Conservation (phyloP, 2,888 invertebrate genomes). For the Cryptus viduatorius region DNA sequence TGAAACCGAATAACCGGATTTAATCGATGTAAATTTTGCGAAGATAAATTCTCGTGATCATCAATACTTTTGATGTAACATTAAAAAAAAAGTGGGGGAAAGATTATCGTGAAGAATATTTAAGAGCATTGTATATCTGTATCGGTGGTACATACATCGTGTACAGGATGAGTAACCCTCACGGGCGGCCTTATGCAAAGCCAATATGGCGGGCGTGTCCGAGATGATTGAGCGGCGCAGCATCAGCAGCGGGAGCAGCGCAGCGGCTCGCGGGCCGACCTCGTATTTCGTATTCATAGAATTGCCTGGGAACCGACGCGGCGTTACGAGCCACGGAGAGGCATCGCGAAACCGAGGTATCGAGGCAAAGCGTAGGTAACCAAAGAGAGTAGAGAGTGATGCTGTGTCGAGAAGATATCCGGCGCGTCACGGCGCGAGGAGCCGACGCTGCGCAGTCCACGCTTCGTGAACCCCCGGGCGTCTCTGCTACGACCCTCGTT, state of each 20-base stretch:
- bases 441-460: constrained; percentile 7
- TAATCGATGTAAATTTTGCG: no score
- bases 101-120: background rate
- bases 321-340: constrained; percentile 48
- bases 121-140: background rate
- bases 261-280: constrained; percentile 74
- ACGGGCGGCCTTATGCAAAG: constrained; percentile 76
- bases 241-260: constrained; percentile 57
- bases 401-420: constrained; percentile 37
- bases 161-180: constrained; percentile 42
- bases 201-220: constrained; percentile 82
- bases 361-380: constrained; percentile 38
- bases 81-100: background rate
- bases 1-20: no score
- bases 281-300: constrained; percentile 83
- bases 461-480: constrained; percentile 18
- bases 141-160: background rate
- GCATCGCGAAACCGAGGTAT: constrained; percentile 33
- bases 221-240: constrained; percentile 80
- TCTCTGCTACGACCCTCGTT: constrained; percentile 11
- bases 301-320: constrained; percentile 77
- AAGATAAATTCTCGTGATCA: no score
- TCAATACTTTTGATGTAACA: no score
- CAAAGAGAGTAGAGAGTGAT: constrained; percentile 33
- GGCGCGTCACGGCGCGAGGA: constrained; percentile 41